Evolutionary conservation across 2,888 invertebrate species (phyloP).

Genomic region (Elysia crispata): DNA sequence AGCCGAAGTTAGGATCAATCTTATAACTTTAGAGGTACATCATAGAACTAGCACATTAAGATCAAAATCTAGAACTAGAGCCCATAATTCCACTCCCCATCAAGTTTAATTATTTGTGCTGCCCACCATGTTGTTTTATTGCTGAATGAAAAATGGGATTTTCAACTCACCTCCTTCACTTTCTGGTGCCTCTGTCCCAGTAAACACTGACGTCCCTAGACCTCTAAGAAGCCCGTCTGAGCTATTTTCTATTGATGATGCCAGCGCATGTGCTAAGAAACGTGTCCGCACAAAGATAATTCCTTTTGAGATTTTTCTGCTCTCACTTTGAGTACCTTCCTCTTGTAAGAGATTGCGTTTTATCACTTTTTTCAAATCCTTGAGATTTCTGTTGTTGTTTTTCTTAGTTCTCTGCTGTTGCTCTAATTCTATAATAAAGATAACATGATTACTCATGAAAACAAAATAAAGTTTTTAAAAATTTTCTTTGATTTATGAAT

Average conservation of each 20-base stretch:
- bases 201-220: conserved; percentile 56
- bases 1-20: no score
- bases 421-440: no score
- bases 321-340: neutral
- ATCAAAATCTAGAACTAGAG: no score
- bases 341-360: conserved; percentile 47
- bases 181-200: conserved; percentile 54
- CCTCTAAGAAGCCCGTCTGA: conserved; percentile 26
- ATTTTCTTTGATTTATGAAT: no score
- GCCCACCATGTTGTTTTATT: no score
- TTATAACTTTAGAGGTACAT: no score
- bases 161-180: conserved; percentile 52
- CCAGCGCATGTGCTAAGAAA: conserved; percentile 59
- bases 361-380: conserved; percentile 52
- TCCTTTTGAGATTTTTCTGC: conserved; percentile 57
- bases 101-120: no score
- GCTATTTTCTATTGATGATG: conserved; percentile 54
- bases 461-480: no score
- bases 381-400: conserved; percentile 58
- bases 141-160: no score
- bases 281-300: conserved; percentile 65
- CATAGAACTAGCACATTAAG: no score
- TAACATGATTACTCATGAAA: no score
- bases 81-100: no score
- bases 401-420: conserved; percentile 6